Evolutionary conservation across 1,140 invertebrate species (phyloP), one percentile per base, ranked within the genome.

Genomic region (Rhagoletis zephyria): DNA sequence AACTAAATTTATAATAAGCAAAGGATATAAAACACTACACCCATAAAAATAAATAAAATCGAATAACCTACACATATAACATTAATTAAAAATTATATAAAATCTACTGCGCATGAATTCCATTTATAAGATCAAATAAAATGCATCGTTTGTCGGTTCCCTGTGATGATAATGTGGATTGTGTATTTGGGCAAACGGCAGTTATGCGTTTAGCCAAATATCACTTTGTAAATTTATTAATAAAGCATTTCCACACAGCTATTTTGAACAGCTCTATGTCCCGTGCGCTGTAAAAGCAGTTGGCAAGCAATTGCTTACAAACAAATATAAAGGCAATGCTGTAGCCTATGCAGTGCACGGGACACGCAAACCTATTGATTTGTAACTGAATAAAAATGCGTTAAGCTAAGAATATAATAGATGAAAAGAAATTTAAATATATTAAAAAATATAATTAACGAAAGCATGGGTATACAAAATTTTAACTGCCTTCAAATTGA

Each of bases 141-240:
- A 81, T 81, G 42, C 74, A 81, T 81, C 56, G 45, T 81, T 81
- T 81, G 48, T 42, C 67, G 67, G 40, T 74, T 74, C n/a, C 48
- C 74, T 81, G 74, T 81, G 74, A 81, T 51, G 74, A 56, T 59
- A 56, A 81, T 81, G 74, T 81, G 74, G 74, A 81, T 81, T 51
- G 45, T 81, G 48, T 12, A 81, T 48, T 81, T 51, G 74, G 14
- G 48, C 48, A n/a, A n/a, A 48, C 9, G 45, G 14, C 51, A n/a
- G 6, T 12, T n/a, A 56, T 56, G 16, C 48, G 74, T 48, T 74
- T 74, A 59, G 74, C 48, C 74, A 81, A 56, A 56, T 56, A 48
- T 81, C 74, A 81, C n/a, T 51, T 59, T 81, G 19, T 81, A 56
- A 81, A 81, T 56, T 30, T 81, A 5, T 48, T 81, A 81, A 56